Evolutionary conservation across 2,797 vertebrate genomes (phyloP).

Genomic region (Muraenolepis orangiensis): DNA sequence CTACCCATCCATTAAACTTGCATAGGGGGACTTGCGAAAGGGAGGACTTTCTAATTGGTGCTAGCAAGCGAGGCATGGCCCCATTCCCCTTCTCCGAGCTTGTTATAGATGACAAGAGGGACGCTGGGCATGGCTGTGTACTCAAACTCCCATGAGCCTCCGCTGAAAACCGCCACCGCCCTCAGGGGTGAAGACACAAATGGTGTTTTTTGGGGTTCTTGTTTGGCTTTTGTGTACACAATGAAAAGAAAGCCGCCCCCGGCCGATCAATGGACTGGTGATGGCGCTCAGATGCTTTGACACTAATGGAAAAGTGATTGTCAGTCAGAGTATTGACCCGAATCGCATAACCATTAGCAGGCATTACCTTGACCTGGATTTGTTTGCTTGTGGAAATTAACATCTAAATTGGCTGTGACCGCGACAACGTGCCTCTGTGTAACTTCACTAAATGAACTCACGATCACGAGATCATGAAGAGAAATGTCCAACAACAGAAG

Average conservation of each 20-base stretch:
- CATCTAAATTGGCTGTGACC: slow-evolving; percentile 59
- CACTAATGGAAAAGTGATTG: slow-evolving; percentile 6
- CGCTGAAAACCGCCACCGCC: slow-evolving; percentile 19
- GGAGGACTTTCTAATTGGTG: slow-evolving; percentile 69
- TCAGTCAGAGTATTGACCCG: slow-evolving; percentile 45
- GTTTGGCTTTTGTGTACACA: not conserved
- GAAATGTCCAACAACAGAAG: slow-evolving; percentile 41
- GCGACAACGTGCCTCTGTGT: slow-evolving; percentile 48
- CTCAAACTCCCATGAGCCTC: slow-evolving; percentile 32
- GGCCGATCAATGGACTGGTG: not conserved
- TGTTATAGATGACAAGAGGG: slow-evolving; percentile 54
- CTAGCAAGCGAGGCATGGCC: slow-evolving; percentile 44
- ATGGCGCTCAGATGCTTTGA: not conserved
- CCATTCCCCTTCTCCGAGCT: slow-evolving; percentile 50
- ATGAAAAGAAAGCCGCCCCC: not conserved
- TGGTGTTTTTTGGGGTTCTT: not conserved
- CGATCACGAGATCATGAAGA: slow-evolving; percentile 36
- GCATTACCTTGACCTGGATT: slow-evolving; percentile 49
- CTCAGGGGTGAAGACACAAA: not conserved
- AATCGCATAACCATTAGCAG: slow-evolving; percentile 44
- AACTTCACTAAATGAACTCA: slow-evolving; percentile 39
- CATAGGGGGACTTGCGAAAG: slow-evolving; percentile 67
- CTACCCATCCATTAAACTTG: slow-evolving; percentile 70
- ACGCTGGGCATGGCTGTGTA: slow-evolving; percentile 30
- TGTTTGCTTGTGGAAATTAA: slow-evolving; percentile 53